phyloP scores from a whole-genome alignment of 37 sponge, comb jelly and placozoan genomes.

The Oopsacas minuta region DNA sequence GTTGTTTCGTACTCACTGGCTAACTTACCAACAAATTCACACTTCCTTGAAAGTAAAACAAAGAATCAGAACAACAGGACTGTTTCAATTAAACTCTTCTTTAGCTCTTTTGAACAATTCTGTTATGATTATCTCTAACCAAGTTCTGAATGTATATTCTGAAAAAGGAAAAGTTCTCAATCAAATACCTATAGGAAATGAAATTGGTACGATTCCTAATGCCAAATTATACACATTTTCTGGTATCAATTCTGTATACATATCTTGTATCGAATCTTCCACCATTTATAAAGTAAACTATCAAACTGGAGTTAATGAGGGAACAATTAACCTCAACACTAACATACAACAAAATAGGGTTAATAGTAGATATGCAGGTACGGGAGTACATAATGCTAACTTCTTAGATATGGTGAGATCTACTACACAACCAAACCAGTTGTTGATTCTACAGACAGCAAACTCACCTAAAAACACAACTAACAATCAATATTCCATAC shows the following conservation, averaged over 20 bases:
- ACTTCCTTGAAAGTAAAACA: neutral
- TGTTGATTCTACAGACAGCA: neutral
- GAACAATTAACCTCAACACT: neutral
- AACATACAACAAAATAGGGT: no score
- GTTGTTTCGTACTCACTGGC: neutral
- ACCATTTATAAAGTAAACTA: neutral
- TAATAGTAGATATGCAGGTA: no score
- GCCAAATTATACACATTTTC: neutral
- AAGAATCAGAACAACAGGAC: neutral
- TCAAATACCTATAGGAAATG: neutral
- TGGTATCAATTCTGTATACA: neutral
- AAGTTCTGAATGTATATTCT: neutral
- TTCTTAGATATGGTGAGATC: slow-evolving; percentile 11
- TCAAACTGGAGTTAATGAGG: neutral
- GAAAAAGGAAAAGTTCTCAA: neutral
- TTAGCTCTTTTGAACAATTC: neutral
- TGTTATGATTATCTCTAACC: neutral
- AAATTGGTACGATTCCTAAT: neutral
- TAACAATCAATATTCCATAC: slow-evolving; percentile 5
- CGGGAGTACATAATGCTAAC: neutral
- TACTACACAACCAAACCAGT: neutral
- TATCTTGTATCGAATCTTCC: neutral
- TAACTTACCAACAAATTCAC: neutral
- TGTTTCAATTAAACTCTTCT: neutral
- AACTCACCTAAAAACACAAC: no score